Conservation (phyloP, 1,140 invertebrate species). For the Drosophila pallidifrons region DNA sequence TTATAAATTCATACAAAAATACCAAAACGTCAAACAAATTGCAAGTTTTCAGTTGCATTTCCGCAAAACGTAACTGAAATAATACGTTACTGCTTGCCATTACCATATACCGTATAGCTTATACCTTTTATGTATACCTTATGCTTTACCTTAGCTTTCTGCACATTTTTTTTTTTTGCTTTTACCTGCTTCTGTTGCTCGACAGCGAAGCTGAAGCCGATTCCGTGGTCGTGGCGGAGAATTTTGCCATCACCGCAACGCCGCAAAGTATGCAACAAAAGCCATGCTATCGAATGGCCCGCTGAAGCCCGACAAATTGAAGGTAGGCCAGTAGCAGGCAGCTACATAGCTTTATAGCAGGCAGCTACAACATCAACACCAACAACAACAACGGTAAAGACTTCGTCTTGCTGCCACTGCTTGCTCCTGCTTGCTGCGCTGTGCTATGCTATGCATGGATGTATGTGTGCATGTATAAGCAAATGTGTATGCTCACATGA, state of each 20-base stretch:
- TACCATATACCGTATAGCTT: constrained; percentile 4
- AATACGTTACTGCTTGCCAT: constrained; percentile 61
- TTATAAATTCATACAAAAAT: constrained; percentile 82
- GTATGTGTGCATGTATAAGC: constrained; percentile 26
- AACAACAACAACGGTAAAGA: constrained; percentile 47
- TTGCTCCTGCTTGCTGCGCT: neutral
- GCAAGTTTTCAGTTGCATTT: constrained; percentile 83
- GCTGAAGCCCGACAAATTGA: constrained; percentile 71
- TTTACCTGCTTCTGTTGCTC: constrained; percentile 8
- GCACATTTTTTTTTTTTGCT: neutral
- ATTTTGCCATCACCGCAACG: constrained; percentile 9
- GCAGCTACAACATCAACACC: constrained; percentile 27
- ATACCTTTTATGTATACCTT: neutral
- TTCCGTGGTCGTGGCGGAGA: neutral
- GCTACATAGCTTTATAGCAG: neutral
- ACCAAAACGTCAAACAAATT: constrained; percentile 81
- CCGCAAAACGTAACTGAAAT: constrained; percentile 82
- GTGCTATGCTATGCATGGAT: neutral
- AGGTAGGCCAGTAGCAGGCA: constrained; percentile 61
- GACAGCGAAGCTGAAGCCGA: constrained; percentile 8
- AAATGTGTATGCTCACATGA: constrained; percentile 66
- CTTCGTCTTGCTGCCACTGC: constrained; percentile 49
- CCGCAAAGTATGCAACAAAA: constrained; percentile 55
- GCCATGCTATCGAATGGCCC: constrained; percentile 59
- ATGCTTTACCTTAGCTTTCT: neutral